phyloP scores from a whole-genome alignment of 2,888 invertebrate genomes.

The Hirtodrosophila duncani region DNA sequence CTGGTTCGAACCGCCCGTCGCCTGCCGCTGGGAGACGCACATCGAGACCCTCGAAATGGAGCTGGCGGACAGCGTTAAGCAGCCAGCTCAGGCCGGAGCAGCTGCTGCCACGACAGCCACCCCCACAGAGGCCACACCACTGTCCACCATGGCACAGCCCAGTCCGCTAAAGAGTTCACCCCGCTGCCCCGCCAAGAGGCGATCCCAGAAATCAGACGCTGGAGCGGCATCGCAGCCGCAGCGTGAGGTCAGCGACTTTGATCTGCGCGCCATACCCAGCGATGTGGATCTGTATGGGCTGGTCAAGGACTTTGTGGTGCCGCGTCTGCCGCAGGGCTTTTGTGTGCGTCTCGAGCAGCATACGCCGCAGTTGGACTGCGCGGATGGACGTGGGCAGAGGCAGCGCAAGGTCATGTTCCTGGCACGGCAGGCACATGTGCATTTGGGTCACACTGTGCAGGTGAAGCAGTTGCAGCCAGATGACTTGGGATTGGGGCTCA shows the following conservation, averaged over 20 bases:
- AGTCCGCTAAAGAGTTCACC: conserved; percentile 72
- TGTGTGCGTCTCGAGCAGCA: conserved; percentile 66
- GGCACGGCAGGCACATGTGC: conserved; percentile 57
- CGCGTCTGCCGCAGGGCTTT: conserved; percentile 77
- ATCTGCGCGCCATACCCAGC: conserved; percentile 74
- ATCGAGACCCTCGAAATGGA: conserved; percentile 75
- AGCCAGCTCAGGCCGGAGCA: conserved; percentile 18
- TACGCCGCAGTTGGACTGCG: conserved; percentile 33
- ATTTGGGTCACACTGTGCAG: conserved; percentile 25
- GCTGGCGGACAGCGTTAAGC: conserved; percentile 64
- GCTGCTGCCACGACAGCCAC: conserved; percentile 56
- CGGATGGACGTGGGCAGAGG: no score
- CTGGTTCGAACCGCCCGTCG: conserved; percentile 88
- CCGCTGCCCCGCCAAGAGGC: conserved; percentile 57
- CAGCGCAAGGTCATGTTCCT: conserved; percentile 58
- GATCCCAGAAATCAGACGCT: conserved; percentile 58
- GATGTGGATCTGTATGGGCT: conserved; percentile 75
- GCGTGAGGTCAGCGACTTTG: conserved; percentile 75
- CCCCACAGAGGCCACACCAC: conserved; percentile 60
- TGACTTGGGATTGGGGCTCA: background rate
- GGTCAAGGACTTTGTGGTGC: conserved; percentile 76
- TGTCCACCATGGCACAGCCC: conserved; percentile 61
- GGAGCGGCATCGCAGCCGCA: conserved; percentile 47
- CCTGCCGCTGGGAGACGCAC: conserved; percentile 84
- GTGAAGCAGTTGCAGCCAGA: conserved; percentile 1